Evolutionary conservation across 2,888 invertebrate species (phyloP).

Genomic region (Stratiomys singularior): DNA sequence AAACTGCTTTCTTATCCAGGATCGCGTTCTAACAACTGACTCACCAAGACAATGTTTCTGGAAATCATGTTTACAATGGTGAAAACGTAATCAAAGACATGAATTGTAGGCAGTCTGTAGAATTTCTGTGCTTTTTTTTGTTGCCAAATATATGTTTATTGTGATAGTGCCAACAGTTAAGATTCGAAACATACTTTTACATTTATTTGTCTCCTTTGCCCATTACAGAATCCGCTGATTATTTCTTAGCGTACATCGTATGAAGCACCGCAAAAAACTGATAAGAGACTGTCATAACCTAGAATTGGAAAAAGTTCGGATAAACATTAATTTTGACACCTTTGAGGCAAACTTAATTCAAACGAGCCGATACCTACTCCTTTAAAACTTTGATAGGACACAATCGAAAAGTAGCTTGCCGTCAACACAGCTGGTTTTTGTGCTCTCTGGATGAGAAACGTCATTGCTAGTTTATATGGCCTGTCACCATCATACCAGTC

Average conservation of each 20-base stretch:
- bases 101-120: too few species aligned
- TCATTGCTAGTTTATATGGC: conserved; percentile 24
- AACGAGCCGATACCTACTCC: conserved; percentile 30
- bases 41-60: too few species aligned
- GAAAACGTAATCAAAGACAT: too few species aligned
- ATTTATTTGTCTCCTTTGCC: too few species aligned
- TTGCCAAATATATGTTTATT: too few species aligned
- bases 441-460: conserved; percentile 12
- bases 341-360: background rate
- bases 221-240: too few species aligned
- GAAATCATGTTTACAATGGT: too few species aligned
- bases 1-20: too few species aligned
- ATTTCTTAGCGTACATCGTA: background rate
- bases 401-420: conserved; percentile 38
- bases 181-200: too few species aligned
- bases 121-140: too few species aligned
- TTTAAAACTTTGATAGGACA: conserved; percentile 30
- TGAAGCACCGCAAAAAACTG: conserved; percentile 31
- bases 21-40: too few species aligned
- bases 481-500: conserved; percentile 18
- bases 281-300: conserved; percentile 37
- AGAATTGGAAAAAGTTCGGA: background rate
- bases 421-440: conserved; percentile 25
- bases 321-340: background rate
- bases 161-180: too few species aligned